A percentile compares a stretch with the other conserved stretches of the same genome.
Evolutionary conservation across 2,888 invertebrate species (phyloP).

Genomic region (Drosophila seclusa): DNA sequence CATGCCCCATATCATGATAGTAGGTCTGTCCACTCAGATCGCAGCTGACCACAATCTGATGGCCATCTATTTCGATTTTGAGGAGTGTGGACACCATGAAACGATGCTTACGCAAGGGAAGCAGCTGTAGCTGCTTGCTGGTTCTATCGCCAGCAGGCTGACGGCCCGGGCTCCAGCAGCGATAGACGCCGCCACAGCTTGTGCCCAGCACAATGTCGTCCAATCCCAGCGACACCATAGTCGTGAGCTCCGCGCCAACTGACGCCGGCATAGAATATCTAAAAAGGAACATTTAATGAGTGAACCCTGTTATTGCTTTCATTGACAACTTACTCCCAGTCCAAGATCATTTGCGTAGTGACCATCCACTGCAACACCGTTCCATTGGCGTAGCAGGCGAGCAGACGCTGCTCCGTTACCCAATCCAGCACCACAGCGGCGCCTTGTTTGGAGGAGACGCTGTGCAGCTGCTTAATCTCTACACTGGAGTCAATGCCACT

Average conservation of each 20-base stretch:
- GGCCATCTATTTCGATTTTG: conserved; percentile 66
- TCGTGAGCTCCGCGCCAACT: conserved; percentile 66
- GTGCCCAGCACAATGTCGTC: conserved; percentile 82
- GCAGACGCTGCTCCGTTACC: conserved; percentile 73
- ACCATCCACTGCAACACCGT: conserved; percentile 81
- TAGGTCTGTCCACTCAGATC: conserved; percentile 84
- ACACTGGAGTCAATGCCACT: conserved; percentile 42
- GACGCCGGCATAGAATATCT: conserved; percentile 56
- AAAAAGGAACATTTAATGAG: neutral
- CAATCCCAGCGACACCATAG: conserved; percentile 68
- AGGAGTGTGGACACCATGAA: conserved; percentile 80
- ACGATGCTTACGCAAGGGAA: conserved; percentile 77
- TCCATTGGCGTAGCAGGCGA: conserved; percentile 82
- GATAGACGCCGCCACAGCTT: conserved; percentile 81
- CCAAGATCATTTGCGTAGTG: conserved; percentile 66
- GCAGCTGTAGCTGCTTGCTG: conserved; percentile 67
- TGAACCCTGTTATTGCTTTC: neutral
- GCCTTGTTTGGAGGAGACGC: conserved; percentile 73
- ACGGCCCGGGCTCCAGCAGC: conserved; percentile 71
- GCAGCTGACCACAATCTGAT: conserved; percentile 80
- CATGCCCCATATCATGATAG: conserved; percentile 78
- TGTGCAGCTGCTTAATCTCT: conserved; percentile 77
- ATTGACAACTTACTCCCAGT: conserved; percentile 70
- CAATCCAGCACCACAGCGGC: conserved; percentile 82
- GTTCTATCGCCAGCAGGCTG: conserved; percentile 38